Base-by-base conservation (phyloP, 1,140 invertebrate species). In the Habropoda laboriosa region DNA sequence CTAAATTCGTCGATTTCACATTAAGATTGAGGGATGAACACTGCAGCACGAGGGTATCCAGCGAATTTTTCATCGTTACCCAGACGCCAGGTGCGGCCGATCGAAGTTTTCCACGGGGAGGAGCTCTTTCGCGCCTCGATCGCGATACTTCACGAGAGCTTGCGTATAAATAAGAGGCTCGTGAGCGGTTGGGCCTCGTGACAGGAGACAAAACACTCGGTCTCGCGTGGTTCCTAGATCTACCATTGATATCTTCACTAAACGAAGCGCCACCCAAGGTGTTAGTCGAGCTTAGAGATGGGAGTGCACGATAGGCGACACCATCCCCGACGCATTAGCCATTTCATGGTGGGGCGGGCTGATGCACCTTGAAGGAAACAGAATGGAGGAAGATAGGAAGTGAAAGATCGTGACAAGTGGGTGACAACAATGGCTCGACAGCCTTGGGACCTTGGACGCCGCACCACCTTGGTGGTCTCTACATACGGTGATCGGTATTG, bases 221-320 rank as follows among this genome's bases (percentile, higher is more conserved):
- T 63, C 74, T 67, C 61, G 81, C 79, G 72, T 77, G 80, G 86
- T 87, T 83, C 85, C 82, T 85, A 91, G 90, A 92, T 91, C 87
- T 82, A 57, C 77, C 80, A 72, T 68, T 89, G 90, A 92, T 92
- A 92, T 91, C 88, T 89, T 86, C 82, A 88, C 89, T 89, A 92
- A 92, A 91, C 85, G 89, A 88, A 86, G 82, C 86, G 87, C 91
- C 91, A 91, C 91, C 91, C 91, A 92, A 91, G 90, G 90, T 92
- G 90, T 92, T 87, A 88, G 90, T 60, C 80, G 83, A 75, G 64
- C 79, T 78, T 79, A 83, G 90, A 83, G 90, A 91, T 91, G 88
- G 88, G 84, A 85, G 82, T 75, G 71, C 63, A 67, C 82, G 90
- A 90, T 91, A 91, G 60, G 80, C 66, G 77, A 81, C 77, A 67